Conservation (phyloP, 2,888 invertebrate species). For the Pristionchus fissidentatus region DNA sequence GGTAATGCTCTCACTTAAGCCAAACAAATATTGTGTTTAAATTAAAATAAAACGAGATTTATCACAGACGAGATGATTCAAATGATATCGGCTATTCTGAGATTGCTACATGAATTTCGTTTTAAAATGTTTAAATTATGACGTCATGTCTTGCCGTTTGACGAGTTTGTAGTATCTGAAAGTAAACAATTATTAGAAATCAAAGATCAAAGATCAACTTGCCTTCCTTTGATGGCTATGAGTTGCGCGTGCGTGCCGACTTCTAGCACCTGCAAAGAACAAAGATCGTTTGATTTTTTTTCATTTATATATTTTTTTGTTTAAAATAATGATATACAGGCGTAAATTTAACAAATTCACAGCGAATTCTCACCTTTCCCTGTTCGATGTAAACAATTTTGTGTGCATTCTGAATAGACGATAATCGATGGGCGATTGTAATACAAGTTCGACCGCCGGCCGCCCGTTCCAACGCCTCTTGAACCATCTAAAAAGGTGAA, state of each 20-base stretch:
- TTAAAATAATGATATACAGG: no score
- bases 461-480: slow-evolving; percentile 70
- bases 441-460: slow-evolving; percentile 70
- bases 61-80: no score
- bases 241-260: slow-evolving; percentile 65
- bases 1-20: no score
- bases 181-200: background rate
- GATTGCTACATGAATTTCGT: no score
- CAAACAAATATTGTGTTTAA: no score
- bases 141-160: slow-evolving; percentile 62
- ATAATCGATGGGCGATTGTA: slow-evolving; percentile 71
- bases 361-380: slow-evolving; percentile 53
- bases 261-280: slow-evolving; percentile 56
- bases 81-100: no score
- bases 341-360: no score
- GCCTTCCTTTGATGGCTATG: slow-evolving; percentile 58
- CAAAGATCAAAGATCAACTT: slow-evolving; percentile 30
- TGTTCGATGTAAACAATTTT: slow-evolving; percentile 69
- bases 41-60: no score
- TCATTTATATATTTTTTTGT: no score
- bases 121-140: no score
- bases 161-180: slow-evolving; percentile 61
- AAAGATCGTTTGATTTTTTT: background rate
- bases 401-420: slow-evolving; percentile 70
- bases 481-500: slow-evolving; percentile 63